A percentile compares a stretch with the other conserved stretches of the same genome.
Conservation (phyloP, 2,797 vertebrate genomes). For the Euphonia xanthogaster region DNA sequence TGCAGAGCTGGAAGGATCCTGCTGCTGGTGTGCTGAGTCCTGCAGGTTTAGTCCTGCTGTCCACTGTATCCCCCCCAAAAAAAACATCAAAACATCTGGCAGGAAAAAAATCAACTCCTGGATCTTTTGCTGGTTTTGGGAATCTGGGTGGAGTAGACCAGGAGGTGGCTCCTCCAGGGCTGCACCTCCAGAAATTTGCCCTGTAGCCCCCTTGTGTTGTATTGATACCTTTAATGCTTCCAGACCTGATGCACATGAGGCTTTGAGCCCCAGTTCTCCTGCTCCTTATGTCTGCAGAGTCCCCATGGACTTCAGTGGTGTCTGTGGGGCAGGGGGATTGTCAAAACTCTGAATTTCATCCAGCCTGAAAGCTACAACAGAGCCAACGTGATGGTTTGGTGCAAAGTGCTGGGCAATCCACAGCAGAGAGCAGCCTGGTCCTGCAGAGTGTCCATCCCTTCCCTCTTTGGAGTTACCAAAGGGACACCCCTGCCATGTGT, state of each 20-base stretch:
- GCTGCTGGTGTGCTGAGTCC: rapidly evolving
- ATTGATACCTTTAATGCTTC: neutral
- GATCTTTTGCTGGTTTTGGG: neutral
- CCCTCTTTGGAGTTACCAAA: neutral
- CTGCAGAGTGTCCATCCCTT: neutral
- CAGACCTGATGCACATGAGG: rapidly evolving
- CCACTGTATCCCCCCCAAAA: neutral
- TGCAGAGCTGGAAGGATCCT: neutral
- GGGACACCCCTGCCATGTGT: rapidly evolving
- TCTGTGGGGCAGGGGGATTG: neutral
- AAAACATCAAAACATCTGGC: neutral
- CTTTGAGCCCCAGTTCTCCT: neutral
- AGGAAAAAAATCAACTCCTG: neutral
- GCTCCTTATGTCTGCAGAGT: neutral
- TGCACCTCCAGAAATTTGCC: neutral
- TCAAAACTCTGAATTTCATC: neutral
- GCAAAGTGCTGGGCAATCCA: neutral
- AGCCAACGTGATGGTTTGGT: rapidly evolving
- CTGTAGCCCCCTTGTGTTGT: neutral
- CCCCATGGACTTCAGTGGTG: neutral
- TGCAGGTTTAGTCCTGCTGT: neutral
- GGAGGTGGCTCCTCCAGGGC: neutral
- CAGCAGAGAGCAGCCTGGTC: neutral
- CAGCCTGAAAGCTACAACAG: neutral
- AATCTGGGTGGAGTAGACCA: neutral